These are phyloP conservation scores for Limonius californicus DNA, from an alignment of 1,140 invertebrate species.

Conservation along the genomic window DNA sequence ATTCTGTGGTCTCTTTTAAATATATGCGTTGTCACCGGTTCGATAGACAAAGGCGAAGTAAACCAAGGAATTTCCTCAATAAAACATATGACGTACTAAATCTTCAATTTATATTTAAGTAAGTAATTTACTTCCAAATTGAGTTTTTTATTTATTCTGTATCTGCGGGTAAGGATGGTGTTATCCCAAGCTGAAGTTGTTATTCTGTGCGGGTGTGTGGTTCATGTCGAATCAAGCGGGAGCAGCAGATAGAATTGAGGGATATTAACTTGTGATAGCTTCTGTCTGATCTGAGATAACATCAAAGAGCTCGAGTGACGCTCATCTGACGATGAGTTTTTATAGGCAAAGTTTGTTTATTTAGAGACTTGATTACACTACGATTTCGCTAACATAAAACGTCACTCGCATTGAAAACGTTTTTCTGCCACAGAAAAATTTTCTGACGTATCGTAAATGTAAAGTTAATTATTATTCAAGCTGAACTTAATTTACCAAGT, in stretches of 20 bases:
- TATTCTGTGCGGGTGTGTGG: conserved; percentile 8
- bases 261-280: conserved; percentile 12
- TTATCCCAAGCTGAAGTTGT: conserved; percentile 12
- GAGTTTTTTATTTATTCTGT: conserved; percentile 16
- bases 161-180: conserved; percentile 10
- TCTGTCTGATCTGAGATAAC: conserved; percentile 13
- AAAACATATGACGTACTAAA: conserved; percentile 13
- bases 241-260: conserved; percentile 10
- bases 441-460: no score
- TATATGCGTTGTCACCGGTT: no score
- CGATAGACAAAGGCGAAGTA: no score
- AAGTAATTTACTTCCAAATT: conserved; percentile 14
- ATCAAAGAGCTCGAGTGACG: conserved; percentile 2
- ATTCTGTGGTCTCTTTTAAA: no score
- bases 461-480: no score
- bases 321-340: conserved; percentile 13
- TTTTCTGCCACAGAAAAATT: no score
- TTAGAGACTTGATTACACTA: background rate
- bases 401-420: no score
- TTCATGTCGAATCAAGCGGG: conserved; percentile 12
- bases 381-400: no score
- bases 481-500: no score
- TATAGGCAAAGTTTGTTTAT: conserved; percentile 13
- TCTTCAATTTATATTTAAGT: conserved; percentile 15
- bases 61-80: background rate